A percentile compares a stretch with the other conserved stretches of the same genome.
These are phyloP conservation scores for Acholoe squamosa DNA, from an alignment of 2,888 invertebrate genomes.

Conservation along the genomic window DNA sequence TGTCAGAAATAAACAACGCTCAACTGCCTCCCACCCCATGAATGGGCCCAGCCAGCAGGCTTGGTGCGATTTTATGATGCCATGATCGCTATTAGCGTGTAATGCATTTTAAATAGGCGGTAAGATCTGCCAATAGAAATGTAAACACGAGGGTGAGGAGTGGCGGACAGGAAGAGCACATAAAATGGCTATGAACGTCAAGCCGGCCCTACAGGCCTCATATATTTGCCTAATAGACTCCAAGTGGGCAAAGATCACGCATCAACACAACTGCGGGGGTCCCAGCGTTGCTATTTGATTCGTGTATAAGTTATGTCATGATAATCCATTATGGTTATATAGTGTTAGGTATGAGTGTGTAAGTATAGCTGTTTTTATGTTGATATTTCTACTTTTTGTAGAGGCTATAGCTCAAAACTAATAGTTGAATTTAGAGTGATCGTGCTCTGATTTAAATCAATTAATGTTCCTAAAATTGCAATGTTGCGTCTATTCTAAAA, in stretches of 20 bases:
- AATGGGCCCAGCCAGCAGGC: slow-evolving; percentile 22
- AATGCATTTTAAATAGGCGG: slow-evolving; percentile 47
- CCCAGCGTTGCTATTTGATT: neutral
- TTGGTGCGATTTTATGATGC: slow-evolving; percentile 43
- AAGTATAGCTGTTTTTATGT: too few relatives aligned
- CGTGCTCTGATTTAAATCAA: too few relatives aligned
- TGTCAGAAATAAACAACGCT: slow-evolving; percentile 10
- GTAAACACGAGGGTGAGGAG: slow-evolving; percentile 27
- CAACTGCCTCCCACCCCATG: neutral
- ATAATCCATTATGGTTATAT: neutral
- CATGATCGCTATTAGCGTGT: slow-evolving; percentile 33
- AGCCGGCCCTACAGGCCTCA: neutral
- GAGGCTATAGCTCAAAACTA: too few relatives aligned
- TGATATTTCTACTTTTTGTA: too few relatives aligned
- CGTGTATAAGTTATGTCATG: neutral
- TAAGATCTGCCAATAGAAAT: slow-evolving; percentile 39
- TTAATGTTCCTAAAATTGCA: too few relatives aligned
- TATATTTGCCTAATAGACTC: slow-evolving; percentile 26
- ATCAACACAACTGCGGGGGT: neutral
- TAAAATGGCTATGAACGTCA: slow-evolving; percentile 48
- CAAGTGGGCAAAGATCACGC: slow-evolving; percentile 5
- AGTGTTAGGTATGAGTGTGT: too few relatives aligned
- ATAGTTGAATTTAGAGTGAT: too few relatives aligned
- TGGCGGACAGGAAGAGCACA: neutral
- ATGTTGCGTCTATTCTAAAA: too few relatives aligned